phyloP scores from a whole-genome alignment of 2,797 vertebrate species.

The Erpetoichthys calabaricus region DNA sequence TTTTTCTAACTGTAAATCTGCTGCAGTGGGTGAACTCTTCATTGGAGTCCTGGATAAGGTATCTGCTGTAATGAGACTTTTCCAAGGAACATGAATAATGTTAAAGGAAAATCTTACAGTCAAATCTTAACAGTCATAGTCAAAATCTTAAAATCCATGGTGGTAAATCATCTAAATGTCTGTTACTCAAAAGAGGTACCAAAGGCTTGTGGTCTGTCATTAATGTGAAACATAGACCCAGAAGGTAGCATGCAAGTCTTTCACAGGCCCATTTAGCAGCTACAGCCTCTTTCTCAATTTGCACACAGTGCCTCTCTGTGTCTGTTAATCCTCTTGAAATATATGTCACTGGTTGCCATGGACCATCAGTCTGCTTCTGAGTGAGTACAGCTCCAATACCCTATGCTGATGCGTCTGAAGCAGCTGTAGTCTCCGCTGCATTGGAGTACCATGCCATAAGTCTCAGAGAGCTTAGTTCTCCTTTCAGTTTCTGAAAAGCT shows the following conservation, averaged over 20 bases:
- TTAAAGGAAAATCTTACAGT: slow-evolving; percentile 7
- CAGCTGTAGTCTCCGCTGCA: slow-evolving; percentile 9
- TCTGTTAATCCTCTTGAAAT: slow-evolving; percentile 10
- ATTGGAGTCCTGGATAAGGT: slow-evolving; percentile 13
- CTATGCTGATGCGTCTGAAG: slow-evolving; percentile 10
- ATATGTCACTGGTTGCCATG: slow-evolving; percentile 11
- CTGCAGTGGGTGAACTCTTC: background rate
- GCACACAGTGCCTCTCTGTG: slow-evolving; percentile 13
- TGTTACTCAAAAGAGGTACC: slow-evolving; percentile 12
- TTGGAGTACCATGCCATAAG: slow-evolving; percentile 14
- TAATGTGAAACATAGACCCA: slow-evolving; percentile 12
- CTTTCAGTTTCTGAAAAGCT: slow-evolving; percentile 10
- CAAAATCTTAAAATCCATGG: slow-evolving; percentile 15
- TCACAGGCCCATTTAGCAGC: slow-evolving; percentile 12
- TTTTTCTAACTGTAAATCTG: background rate
- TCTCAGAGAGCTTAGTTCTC: slow-evolving; percentile 8
- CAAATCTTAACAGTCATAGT: slow-evolving; percentile 9
- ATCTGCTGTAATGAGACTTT: slow-evolving; percentile 14
- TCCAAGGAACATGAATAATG: slow-evolving; percentile 18
- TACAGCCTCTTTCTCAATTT: slow-evolving; percentile 14
- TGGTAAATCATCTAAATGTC: slow-evolving; percentile 15
- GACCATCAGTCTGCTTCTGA: slow-evolving; percentile 12
- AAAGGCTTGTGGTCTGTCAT: slow-evolving; percentile 17
- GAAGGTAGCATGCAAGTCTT: slow-evolving; percentile 6
- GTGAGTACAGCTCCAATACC: slow-evolving; percentile 6